Conservation (phyloP, 2,888 invertebrate species). For the Trichogramma dendrolimi region DNA sequence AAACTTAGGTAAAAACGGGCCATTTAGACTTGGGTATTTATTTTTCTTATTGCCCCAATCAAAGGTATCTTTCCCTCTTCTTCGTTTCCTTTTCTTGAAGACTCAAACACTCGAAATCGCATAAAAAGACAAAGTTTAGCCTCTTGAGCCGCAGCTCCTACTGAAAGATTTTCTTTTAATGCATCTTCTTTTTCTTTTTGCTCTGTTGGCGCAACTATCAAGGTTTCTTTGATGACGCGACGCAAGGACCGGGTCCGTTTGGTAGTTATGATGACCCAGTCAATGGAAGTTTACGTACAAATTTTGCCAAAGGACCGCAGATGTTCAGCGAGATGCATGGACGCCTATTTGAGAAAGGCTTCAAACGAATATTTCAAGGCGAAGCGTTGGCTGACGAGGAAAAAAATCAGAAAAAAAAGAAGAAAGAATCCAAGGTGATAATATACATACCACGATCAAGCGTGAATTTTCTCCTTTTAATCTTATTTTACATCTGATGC, state of each 20-base stretch:
- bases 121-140: neutral
- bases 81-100: no score
- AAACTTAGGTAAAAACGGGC: no score
- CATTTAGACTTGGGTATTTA: neutral
- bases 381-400: slow-evolving; percentile 40
- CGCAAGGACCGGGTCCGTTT: slow-evolving; percentile 34
- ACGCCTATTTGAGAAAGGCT: slow-evolving; percentile 53
- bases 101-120: neutral
- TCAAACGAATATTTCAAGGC: slow-evolving; percentile 52
- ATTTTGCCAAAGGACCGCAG: slow-evolving; percentile 32
- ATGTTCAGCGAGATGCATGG: slow-evolving; percentile 30
- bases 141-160: neutral
- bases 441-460: neutral
- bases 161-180: neutral
- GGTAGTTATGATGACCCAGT: neutral
- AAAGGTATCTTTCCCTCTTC: neutral
- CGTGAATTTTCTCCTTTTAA: neutral
- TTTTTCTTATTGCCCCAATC: neutral
- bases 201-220: slow-evolving; percentile 1
- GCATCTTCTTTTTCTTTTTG: neutral
- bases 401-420: slow-evolving; percentile 4
- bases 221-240: slow-evolving; percentile 42
- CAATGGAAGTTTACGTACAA: slow-evolving; percentile 27
- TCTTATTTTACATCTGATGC: neutral
- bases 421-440: slow-evolving; percentile 3